Evolutionary conservation across 1,140 invertebrate genomes (phyloP).

Genomic region (Chrysoperla carnea): DNA sequence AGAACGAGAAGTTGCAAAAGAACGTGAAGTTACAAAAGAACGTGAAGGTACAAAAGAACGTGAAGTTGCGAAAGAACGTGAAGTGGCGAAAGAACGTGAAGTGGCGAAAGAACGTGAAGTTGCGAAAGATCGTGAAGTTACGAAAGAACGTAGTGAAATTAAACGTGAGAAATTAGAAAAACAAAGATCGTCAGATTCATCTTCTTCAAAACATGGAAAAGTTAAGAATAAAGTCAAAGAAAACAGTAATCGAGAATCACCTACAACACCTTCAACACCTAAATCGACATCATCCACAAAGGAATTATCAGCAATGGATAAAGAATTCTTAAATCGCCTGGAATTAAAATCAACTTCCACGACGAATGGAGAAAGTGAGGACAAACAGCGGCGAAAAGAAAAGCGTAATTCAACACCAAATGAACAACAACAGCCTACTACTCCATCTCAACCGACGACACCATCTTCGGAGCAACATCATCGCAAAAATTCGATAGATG

Average conservation of each 20-base stretch:
- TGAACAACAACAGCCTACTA: slow-evolving; percentile 9
- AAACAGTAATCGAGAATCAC: slow-evolving; percentile 5
- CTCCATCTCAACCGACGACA: slow-evolving; percentile 12
- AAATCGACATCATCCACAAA: slow-evolving; percentile 1
- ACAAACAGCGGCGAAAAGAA: slow-evolving; percentile 30
- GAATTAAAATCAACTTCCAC: slow-evolving; percentile 29
- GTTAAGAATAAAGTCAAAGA: no score
- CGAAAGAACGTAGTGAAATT: slow-evolving; percentile 11
- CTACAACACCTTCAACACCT: slow-evolving; percentile 12
- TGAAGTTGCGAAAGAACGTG: slow-evolving; percentile 13
- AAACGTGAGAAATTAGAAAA: slow-evolving; percentile 13
- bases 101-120: slow-evolving; percentile 11
- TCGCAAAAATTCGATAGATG: no score
- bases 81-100: slow-evolving; percentile 13
- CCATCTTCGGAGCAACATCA: background rate
- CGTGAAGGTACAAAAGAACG: slow-evolving; percentile 13
- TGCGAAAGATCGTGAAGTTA: slow-evolving; percentile 14
- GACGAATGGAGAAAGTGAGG: slow-evolving; percentile 30
- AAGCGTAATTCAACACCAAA: slow-evolving; percentile 7
- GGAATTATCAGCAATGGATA: slow-evolving; percentile 24
- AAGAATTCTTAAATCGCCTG: slow-evolving; percentile 42
- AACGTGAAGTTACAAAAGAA: slow-evolving; percentile 12
- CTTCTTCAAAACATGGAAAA: no score
- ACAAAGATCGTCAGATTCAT: background rate
- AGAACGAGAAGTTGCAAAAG: slow-evolving; percentile 11